Evolutionary conservation across 1,140 invertebrate species (phyloP).

Genomic region (Aphaenogaster floridana): DNA sequence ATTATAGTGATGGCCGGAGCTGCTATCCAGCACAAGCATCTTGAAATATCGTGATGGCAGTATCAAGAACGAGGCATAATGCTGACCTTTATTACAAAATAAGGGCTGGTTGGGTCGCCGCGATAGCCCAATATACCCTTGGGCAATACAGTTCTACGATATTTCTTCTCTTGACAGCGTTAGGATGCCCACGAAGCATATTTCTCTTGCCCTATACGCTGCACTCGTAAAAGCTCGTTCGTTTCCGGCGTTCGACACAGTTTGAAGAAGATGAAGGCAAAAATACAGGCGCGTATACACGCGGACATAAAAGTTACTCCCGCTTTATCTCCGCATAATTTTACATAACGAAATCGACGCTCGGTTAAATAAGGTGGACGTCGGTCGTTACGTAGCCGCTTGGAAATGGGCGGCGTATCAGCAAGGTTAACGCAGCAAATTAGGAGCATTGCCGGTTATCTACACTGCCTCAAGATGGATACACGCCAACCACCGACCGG

Average conservation of each 20-base stretch:
- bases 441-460: slow-evolving; percentile 63
- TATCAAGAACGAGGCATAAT: slow-evolving; percentile 44
- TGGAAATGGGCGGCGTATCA: slow-evolving; percentile 62
- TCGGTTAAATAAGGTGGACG: slow-evolving; percentile 64
- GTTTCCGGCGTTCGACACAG: slow-evolving; percentile 45
- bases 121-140: slow-evolving; percentile 7
- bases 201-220: slow-evolving; percentile 2
- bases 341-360: slow-evolving; percentile 66
- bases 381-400: slow-evolving; percentile 49
- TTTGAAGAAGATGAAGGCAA: slow-evolving; percentile 25
- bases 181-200: slow-evolving; percentile 40
- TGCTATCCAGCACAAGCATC: slow-evolving; percentile 5
- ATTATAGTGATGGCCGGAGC: not conserved
- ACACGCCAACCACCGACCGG: slow-evolving; percentile 32
- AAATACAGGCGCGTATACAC: not conserved
- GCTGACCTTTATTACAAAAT: slow-evolving; percentile 54
- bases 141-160: slow-evolving; percentile 7
- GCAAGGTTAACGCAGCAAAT: slow-evolving; percentile 70
- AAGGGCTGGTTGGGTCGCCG: slow-evolving; percentile 20
- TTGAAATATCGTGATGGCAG: slow-evolving; percentile 34
- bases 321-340: slow-evolving; percentile 57
- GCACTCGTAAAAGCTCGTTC: slow-evolving; percentile 37
- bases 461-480: slow-evolving; percentile 58
- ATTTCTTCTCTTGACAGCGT: slow-evolving; percentile 25
- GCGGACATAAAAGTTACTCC: slow-evolving; percentile 35